These are phyloP conservation scores for Pentamera pediparva DNA, from an alignment of 53 echinoderm and acorn worm species.

Conservation along the genomic window DNA sequence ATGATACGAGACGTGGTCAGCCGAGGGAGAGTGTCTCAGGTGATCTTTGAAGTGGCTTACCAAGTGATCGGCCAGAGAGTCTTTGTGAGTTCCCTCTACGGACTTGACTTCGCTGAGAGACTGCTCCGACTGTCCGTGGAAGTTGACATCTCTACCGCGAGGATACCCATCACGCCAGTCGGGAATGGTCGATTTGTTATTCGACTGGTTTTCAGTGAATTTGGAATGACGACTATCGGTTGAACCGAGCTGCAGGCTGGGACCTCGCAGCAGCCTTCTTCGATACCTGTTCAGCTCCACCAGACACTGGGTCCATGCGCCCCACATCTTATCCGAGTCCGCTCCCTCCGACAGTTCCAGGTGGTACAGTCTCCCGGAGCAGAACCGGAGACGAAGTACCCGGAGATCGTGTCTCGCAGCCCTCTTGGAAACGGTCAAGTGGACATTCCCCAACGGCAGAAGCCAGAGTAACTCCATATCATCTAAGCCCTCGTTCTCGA, in stretches of 20 bases:
- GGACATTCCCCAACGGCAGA: constrained; percentile 60
- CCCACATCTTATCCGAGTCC: constrained; percentile 59
- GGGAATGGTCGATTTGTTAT: no score
- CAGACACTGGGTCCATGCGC: constrained; percentile 61
- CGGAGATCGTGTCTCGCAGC: constrained; percentile 52
- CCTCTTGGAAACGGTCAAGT: constrained; percentile 60
- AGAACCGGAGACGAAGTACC: constrained; percentile 65
- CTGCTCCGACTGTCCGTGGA: no score
- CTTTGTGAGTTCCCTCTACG: no score
- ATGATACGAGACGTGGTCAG: background rate
- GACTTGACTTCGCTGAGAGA: no score
- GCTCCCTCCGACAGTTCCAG: constrained; percentile 57
- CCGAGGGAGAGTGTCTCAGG: background rate
- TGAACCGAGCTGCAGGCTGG: no score
- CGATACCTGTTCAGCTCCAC: constrained; percentile 51
- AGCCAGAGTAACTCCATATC: constrained; percentile 59
- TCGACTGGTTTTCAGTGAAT: no score
- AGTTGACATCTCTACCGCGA: no score
- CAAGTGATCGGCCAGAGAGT: constrained; percentile 50
- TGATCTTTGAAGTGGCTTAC: constrained; percentile 50
- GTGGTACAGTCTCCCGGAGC: constrained; percentile 53
- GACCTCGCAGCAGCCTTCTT: background rate
- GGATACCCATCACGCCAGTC: no score
- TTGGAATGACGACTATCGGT: background rate
- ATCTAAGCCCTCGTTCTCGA: constrained; percentile 50